A percentile compares a stretch with the other conserved stretches of the same genome.
These are phyloP conservation scores for Eonycteris spelaea DNA, from an alignment of 2,113 vertebrate genomes.

Conservation along the genomic window DNA sequence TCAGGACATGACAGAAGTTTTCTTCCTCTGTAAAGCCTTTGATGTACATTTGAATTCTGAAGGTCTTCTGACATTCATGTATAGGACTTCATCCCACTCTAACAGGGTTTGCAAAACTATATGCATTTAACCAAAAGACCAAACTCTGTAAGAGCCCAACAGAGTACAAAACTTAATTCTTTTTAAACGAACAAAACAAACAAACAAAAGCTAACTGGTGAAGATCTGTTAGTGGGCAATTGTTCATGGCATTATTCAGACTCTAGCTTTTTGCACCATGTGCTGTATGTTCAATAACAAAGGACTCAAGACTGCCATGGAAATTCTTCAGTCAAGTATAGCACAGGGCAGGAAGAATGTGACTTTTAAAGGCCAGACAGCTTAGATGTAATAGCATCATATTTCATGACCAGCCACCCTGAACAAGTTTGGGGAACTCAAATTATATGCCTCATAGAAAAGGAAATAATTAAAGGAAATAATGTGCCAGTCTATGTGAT, in stretches of 20 bases:
- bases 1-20: neutral
- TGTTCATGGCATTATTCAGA: neutral
- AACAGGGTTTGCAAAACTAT: neutral
- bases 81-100: neutral
- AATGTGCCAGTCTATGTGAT: neutral
- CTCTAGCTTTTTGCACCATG: neutral
- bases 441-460: neutral
- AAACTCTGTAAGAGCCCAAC: neutral
- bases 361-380: neutral
- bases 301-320: neutral
- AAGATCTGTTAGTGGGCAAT: neutral
- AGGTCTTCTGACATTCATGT: neutral
- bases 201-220: no score
- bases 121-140: neutral
- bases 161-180: neutral
- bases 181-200: neutral
- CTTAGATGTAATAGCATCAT: neutral
- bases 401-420: neutral
- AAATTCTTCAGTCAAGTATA: neutral
- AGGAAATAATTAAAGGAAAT: neutral
- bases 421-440: neutral
- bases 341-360: neutral
- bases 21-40: neutral
- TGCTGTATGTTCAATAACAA: neutral
- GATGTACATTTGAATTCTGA: neutral